Conservation (phyloP, 2,888 invertebrate genomes). For the Busseola fusca region DNA sequence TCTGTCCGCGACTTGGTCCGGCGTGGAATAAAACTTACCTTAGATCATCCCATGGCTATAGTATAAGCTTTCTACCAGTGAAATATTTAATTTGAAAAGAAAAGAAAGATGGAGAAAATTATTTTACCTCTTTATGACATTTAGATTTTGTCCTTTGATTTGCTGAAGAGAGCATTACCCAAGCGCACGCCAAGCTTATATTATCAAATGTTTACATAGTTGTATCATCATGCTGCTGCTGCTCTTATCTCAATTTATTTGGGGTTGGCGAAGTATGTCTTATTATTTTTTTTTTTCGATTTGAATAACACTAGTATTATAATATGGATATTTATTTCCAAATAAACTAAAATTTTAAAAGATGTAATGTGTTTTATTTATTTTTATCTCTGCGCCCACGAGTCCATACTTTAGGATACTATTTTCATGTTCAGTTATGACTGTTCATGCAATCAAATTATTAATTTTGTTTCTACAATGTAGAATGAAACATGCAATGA, state of each 20-base stretch:
- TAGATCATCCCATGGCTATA: not conserved
- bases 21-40: too few relatives aligned
- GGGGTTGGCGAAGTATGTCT: not conserved
- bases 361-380: slow-evolving; percentile 12
- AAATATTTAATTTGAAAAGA: not conserved
- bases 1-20: not conserved
- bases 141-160: slow-evolving; percentile 16
- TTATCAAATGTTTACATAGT: not conserved
- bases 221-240: not conserved
- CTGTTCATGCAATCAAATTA: too few relatives aligned
- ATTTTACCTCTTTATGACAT: not conserved
- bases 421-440: too few relatives aligned
- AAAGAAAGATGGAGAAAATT: not conserved
- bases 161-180: not conserved
- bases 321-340: slow-evolving; percentile 34
- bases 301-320: slow-evolving; percentile 42
- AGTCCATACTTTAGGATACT: too few relatives aligned
- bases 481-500: too few relatives aligned
- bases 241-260: slow-evolving; percentile 2
- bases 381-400: too few relatives aligned
- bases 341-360: slow-evolving; percentile 35
- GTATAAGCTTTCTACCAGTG: not conserved
- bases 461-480: too few relatives aligned
- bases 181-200: slow-evolving; percentile 9
- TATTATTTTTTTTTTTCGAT: not conserved